Evolutionary conservation across 2,888 invertebrate genomes (phyloP), one percentile per base, ranked within the genome.

Genomic region (Lasioglossum morio): DNA sequence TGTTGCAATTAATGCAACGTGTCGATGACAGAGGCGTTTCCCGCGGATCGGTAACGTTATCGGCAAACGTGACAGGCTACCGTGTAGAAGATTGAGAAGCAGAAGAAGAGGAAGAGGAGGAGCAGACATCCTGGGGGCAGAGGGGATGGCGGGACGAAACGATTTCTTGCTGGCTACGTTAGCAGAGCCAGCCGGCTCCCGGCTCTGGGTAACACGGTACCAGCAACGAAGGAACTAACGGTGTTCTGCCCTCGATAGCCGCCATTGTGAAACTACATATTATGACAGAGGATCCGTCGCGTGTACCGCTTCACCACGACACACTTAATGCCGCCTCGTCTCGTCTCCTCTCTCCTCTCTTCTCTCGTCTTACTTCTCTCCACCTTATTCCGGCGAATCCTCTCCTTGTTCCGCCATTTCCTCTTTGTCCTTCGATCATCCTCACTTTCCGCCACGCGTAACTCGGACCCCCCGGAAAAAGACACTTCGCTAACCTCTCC

Each of bases 201-300:
- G 69, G 85, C 84, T 88, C 92, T 91, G 91, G 91, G 93, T 93
- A 93, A 93, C 92, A 90, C 93, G 93, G 93, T 92, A 93, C 93
- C 91, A 91, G 91, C 92, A 91, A 90, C 93, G 91, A 92, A 92
- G 92, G 88, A 93, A 87, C 93, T 94, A 94, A 94, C 94, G 94
- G 94, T 94, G 93, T 91, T 92, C 92, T 94, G 94, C 93, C 94
- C 94, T 93, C 94, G 93, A 94, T 94, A 93, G 91, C 92, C 92
- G 92, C 92, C 92, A 94, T 94, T 94, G 94, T 94, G 94, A 94
- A 94, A 94, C 94, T 93, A 91, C 93, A 93, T 93, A 93, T 94
- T 94, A 94, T 94, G 94, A 94, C 94, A 92, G 93, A 92, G 91
- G 92, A 93, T 92, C 92, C 92, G 92, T 93, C 92, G 92, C 92